Percentiles rank a stretch among this genome's conserved stretches.
phyloP scores from a whole-genome alignment of 2,797 vertebrate species.

The Tamandua tetradactyla region DNA sequence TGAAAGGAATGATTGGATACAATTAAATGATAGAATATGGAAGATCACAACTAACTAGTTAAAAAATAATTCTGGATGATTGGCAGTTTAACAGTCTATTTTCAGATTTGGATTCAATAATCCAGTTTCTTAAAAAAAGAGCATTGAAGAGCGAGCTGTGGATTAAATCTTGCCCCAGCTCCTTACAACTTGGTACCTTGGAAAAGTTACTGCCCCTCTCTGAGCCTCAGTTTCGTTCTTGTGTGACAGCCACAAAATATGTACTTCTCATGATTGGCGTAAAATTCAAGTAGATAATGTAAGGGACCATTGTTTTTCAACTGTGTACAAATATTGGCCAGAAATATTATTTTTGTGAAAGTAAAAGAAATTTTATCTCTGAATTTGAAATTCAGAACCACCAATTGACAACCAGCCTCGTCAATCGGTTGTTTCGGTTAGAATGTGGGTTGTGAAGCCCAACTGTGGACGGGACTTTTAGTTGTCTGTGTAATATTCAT shows the following conservation, averaged over 20 bases:
- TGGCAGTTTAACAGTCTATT: neutral
- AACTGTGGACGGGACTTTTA: neutral
- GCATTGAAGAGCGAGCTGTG: neutral
- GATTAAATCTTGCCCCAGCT: neutral
- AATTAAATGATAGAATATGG: neutral
- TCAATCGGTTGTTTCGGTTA: neutral
- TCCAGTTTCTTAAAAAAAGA: constrained; percentile 18
- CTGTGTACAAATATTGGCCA: neutral
- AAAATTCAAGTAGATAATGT: neutral
- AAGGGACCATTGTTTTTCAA: neutral
- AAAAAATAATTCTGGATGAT: constrained; percentile 14
- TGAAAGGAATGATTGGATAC: neutral
- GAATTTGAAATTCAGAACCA: neutral
- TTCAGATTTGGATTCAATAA: constrained; percentile 14
- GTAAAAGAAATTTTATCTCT: neutral
- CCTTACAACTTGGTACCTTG: neutral
- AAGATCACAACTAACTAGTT: constrained; percentile 20
- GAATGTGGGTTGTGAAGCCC: neutral
- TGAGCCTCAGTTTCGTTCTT: neutral
- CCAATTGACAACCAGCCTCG: too few species aligned
- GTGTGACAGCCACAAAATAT: neutral
- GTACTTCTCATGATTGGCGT: neutral
- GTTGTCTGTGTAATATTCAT: neutral
- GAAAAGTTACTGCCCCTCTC: neutral
- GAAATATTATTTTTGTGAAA: neutral